phyloP scores from a whole-genome alignment of 2,888 invertebrate species.

The Hipparchia semele region DNA sequence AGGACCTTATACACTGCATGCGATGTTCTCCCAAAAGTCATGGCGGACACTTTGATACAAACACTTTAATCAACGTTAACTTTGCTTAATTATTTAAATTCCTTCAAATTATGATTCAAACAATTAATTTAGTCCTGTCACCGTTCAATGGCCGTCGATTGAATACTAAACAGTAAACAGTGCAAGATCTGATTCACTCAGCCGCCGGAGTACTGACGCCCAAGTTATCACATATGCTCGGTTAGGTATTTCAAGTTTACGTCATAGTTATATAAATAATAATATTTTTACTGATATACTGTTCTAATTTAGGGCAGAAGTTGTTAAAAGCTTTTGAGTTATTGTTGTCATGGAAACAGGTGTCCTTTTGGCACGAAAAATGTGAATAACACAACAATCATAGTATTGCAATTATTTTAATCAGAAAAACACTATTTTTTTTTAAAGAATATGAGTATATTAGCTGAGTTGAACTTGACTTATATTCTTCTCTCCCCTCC shows the following conservation, averaged over 20 bases:
- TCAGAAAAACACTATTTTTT: no score
- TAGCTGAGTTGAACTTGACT: no score
- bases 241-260: conserved; percentile 22
- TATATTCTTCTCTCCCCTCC: no score
- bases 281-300: background rate
- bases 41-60: conserved; percentile 37
- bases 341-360: background rate
- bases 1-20: conserved; percentile 45
- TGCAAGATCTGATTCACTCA: conserved; percentile 36
- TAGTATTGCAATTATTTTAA: no score
- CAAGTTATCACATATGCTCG: conserved; percentile 28
- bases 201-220: conserved; percentile 23
- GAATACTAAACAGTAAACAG: conserved; percentile 36
- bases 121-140: conserved; percentile 17
- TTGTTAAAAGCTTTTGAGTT: conserved; percentile 5
- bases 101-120: background rate
- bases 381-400: no score
- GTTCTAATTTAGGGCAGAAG: conserved; percentile 9
- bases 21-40: conserved; percentile 62
- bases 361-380: background rate
- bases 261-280: conserved; percentile 7
- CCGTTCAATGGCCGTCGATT: conserved; percentile 16
- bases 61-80: conserved; percentile 6
- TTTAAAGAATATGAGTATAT: no score
- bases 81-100: background rate